Evolutionary conservation across 2,113 vertebrate genomes (phyloP), one percentile per base, ranked within the genome.

Genomic region (Pseudorhombus dupliciocellatus): DNA sequence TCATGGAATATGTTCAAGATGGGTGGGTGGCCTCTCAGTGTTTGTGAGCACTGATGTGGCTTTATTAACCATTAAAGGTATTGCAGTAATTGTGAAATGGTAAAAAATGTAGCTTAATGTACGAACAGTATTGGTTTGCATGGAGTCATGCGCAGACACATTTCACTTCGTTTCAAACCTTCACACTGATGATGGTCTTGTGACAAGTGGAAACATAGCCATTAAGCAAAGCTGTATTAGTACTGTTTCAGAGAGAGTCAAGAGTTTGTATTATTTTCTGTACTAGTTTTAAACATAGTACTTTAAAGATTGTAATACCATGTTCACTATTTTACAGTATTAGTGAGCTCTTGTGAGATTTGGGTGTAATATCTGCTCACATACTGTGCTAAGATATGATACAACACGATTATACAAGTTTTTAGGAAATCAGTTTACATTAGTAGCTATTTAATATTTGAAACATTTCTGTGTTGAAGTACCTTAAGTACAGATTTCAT

Each of bases 1-100:
- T 79, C 66, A 58, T 50, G 46, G 46, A n/a, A 20, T 50, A 50
- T 55, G 15, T 65, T 65, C 1, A 31, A 46, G 28, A 66, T 57
- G 31, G 5, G 25, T 62, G 24, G 21, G 57, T 46, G 37, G 34
- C 40, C 53, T 61, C 12, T 54, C 16, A 61, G 56, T 54, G 56
- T 51, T 31, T 54, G 55, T 20, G 46, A 50, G 46, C 54, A 57
- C 70, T 62, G 22, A 48, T 65, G 26, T 15, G 4, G 26, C 51
- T 74, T 74, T 11, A 50, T 44, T 26, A 40, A 46, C 14, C 21
- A 5, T 56, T 71, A 40, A 54, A n/a, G 11, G 62, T 64, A 24
- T 54, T 58, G 59, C 10, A 15, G 14, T 37, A 21, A 56, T 61
- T 46, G 55, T 20, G 21, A 37, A 61, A 51, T 10, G 3, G 20